Percentiles rank a stretch among this genome's conserved stretches.
These are phyloP conservation scores for Elmis aenea DNA, from an alignment of 2,888 invertebrate genomes.

Conservation along the genomic window DNA sequence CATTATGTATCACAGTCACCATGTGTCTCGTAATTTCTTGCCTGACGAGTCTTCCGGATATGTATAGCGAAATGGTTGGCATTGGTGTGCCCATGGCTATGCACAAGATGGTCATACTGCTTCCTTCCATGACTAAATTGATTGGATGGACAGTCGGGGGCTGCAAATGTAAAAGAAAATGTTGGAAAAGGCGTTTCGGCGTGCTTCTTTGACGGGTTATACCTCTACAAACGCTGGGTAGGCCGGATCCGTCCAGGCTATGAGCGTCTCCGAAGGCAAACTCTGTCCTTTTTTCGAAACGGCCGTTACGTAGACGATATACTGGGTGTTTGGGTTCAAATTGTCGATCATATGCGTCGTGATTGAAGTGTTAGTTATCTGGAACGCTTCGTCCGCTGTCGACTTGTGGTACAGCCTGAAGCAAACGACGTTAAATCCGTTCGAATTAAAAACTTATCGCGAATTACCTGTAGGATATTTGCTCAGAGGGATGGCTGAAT, in stretches of 20 bases:
- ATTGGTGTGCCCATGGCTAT: conserved; percentile 82
- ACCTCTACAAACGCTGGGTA: conserved; percentile 84
- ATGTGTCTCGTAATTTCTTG: conserved; percentile 79
- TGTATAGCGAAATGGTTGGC: conserved; percentile 78
- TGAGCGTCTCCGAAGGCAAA: conserved; percentile 72
- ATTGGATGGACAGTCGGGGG: conserved; percentile 80
- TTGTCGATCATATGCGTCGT: conserved; percentile 67
- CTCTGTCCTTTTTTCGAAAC: conserved; percentile 65
- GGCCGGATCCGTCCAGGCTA: conserved; percentile 85
- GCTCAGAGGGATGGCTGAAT: conserved; percentile 74
- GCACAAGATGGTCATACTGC: conserved; percentile 80
- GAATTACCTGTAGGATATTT: conserved; percentile 70
- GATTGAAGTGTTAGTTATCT: conserved; percentile 60
- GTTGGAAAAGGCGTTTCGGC: too few relatives aligned
- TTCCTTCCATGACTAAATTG: conserved; percentile 76
- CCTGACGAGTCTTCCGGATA: conserved; percentile 71
- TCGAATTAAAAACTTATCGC: too few relatives aligned
- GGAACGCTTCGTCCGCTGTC: conserved; percentile 56
- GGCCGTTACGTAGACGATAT: conserved; percentile 73
- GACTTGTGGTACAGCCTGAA: conserved; percentile 67
- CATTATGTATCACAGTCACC: conserved; percentile 82
- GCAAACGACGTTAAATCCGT: background rate
- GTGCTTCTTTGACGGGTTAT: conserved; percentile 34
- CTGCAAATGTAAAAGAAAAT: conserved; percentile 44
- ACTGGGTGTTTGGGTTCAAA: conserved; percentile 74